Evolutionary conservation across 2,888 invertebrate species (phyloP).

Genomic region (Bombylius discolor): DNA sequence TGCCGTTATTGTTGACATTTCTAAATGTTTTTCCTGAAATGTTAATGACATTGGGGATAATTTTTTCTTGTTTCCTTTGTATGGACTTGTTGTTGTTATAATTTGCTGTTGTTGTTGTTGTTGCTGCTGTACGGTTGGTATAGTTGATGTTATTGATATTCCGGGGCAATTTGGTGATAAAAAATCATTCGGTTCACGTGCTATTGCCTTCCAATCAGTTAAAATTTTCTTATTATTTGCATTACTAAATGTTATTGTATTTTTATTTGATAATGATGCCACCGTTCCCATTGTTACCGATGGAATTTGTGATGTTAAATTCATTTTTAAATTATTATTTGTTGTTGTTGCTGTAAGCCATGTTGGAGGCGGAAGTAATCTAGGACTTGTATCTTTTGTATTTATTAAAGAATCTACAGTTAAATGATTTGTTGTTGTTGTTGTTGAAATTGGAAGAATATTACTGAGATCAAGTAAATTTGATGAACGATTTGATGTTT

Average conservation of each 20-base stretch:
- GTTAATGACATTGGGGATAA: conserved; percentile 14
- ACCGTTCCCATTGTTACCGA: too few relatives aligned
- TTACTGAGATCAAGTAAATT: not conserved
- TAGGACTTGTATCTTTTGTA: conserved; percentile 13
- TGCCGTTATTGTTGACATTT: conserved; percentile 2
- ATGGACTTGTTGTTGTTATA: conserved; percentile 11
- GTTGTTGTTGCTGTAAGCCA: not conserved
- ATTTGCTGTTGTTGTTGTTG: too few relatives aligned
- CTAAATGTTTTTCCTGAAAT: conserved; percentile 8
- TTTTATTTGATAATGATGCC: too few relatives aligned
- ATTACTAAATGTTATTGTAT: too few relatives aligned
- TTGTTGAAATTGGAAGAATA: not conserved
- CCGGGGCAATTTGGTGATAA: conserved; percentile 16
- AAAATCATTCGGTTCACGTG: conserved; percentile 12
- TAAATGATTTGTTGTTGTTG: not conserved
- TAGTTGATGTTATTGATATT: not conserved
- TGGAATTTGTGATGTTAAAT: not conserved
- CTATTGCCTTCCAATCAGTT: conserved; percentile 15
- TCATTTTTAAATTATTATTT: not conserved
- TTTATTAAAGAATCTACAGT: not conserved
- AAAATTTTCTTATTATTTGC: conserved; percentile 6
- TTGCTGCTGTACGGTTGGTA: not conserved
- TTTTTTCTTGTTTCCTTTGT: conserved; percentile 15
- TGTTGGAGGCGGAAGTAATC: conserved; percentile 8
- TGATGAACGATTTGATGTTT: not conserved